phyloP scores from a whole-genome alignment of 2,113 vertebrate genomes.

The Alligator mississippiensis region DNA sequence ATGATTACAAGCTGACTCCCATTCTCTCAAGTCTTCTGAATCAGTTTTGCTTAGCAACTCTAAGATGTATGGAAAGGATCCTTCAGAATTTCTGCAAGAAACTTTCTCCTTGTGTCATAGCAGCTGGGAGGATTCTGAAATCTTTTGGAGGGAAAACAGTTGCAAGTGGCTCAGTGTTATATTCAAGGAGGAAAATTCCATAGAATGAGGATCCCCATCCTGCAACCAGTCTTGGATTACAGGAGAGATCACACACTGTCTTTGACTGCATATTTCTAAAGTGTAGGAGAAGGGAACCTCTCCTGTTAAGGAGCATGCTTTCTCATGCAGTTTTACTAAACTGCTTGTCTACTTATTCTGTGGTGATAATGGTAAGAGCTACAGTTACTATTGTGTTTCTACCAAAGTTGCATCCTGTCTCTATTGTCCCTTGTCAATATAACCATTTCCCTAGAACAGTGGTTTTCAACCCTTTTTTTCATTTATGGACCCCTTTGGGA shows the following conservation, averaged over 20 bases:
- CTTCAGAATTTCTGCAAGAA: background rate
- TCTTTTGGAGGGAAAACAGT: background rate
- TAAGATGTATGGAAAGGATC: background rate
- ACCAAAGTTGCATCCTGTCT: background rate
- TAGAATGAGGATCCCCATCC: background rate
- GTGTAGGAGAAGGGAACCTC: background rate
- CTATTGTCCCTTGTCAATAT: background rate
- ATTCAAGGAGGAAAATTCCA: background rate
- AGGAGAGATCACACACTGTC: background rate
- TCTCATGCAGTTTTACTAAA: background rate
- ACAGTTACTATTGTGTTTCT: background rate
- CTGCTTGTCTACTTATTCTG: background rate
- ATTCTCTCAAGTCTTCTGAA: background rate
- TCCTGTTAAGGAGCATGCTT: background rate
- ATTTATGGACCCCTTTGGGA: too few relatives aligned
- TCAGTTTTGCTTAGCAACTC: background rate
- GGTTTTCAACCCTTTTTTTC: too few relatives aligned
- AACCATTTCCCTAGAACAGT: background rate
- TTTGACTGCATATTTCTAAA: background rate
- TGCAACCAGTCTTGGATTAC: background rate
- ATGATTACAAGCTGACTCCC: background rate
- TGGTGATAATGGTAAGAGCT: background rate
- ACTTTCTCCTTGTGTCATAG: background rate
- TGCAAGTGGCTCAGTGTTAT: background rate
- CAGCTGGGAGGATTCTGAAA: background rate